Conservation (phyloP, 2,113 vertebrate genomes). For the Hiodon alosoides region DNA sequence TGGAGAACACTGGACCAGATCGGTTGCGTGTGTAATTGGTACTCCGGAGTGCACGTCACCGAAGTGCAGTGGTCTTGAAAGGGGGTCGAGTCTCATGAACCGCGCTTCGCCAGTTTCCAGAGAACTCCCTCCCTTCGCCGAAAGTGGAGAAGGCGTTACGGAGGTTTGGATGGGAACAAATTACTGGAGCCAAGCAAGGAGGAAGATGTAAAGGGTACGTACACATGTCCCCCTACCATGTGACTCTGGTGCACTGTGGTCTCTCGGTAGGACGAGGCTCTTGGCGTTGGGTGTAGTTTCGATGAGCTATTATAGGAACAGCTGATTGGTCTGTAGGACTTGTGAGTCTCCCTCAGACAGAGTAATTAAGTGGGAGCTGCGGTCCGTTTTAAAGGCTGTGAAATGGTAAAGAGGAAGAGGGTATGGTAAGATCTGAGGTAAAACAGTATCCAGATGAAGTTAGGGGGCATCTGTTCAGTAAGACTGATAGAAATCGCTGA, state of each 20-base stretch:
- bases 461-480: constrained; percentile 18
- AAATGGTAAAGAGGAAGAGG: constrained; percentile 20
- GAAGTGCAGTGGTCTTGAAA: neutral
- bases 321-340: neutral
- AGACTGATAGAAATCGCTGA: neutral
- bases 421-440: constrained; percentile 13
- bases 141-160: constrained; percentile 63
- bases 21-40: neutral
- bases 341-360: constrained; percentile 7
- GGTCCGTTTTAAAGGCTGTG: constrained; percentile 14
- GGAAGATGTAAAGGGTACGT: constrained; percentile 45
- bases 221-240: constrained; percentile 9
- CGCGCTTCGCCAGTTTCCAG: constrained; percentile 47
- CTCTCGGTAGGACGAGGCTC: constrained; percentile 27
- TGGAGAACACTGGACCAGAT: no score
- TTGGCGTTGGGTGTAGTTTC: constrained; percentile 24
- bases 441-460: neutral
- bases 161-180: constrained; percentile 61
- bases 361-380: constrained; percentile 21
- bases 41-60: neutral
- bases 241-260: constrained; percentile 29
- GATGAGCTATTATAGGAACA: constrained; percentile 28
- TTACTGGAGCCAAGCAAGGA: constrained; percentile 58
- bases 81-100: neutral
- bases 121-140: constrained; percentile 56